Conservation (phyloP, 2,113 vertebrate genomes). For the Ia io region DNA sequence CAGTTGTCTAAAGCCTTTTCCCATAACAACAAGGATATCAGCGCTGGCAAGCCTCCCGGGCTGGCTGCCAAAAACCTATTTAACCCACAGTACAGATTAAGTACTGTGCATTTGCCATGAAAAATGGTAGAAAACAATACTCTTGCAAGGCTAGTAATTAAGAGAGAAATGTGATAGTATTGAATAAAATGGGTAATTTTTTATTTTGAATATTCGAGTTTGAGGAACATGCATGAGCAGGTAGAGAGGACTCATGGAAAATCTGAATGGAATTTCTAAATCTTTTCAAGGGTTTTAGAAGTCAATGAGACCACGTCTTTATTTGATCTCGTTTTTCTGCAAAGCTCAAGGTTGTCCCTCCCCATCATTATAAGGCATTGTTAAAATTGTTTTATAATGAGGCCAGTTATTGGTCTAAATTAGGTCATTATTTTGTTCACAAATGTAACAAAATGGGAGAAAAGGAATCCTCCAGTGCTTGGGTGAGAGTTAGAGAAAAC, state of each 20-base stretch:
- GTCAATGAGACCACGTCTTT: not conserved
- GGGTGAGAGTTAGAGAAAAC: not conserved
- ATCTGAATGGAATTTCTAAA: not conserved
- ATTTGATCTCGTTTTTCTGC: not conserved
- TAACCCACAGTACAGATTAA: conserved; percentile 70
- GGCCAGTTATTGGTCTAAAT: not conserved
- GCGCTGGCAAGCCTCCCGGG: conserved; percentile 56
- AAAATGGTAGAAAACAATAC: conserved; percentile 67
- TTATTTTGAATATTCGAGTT: conserved; percentile 9
- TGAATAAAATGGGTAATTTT: conserved; percentile 46
- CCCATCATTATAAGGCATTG: not conserved
- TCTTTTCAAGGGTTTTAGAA: not conserved
- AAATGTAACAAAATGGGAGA: not conserved
- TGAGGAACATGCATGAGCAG: conserved; percentile 22
- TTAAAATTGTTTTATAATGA: not conserved
- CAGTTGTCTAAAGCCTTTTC: conserved; percentile 58
- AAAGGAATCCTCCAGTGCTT: not conserved
- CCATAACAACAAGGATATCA: conserved; percentile 61
- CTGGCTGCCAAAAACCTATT: conserved; percentile 67
- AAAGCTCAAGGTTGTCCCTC: not conserved
- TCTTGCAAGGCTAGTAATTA: conserved; percentile 66
- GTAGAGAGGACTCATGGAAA: not conserved
- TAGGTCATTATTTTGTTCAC: not conserved
- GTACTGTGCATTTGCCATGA: conserved; percentile 58
- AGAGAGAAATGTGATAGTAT: conserved; percentile 56